Percentiles rank a stretch among this genome's conserved stretches.
phyloP scores from a whole-genome alignment of 1,140 invertebrate species.

The Asobara japonica region DNA sequence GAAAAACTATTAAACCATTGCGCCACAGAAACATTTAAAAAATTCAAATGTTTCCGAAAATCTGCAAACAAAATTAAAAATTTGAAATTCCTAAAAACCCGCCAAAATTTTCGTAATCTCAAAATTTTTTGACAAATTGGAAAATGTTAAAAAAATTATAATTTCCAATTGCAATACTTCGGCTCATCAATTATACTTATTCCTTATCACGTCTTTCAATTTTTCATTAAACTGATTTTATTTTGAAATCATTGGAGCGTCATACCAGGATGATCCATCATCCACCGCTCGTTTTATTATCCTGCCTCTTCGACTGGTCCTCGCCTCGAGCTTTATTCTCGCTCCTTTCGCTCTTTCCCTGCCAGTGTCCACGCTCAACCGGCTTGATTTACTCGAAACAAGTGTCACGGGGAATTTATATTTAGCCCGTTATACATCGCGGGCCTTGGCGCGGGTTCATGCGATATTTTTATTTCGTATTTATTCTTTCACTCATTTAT shows the following conservation, averaged over 20 bases:
- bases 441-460: constrained; percentile 2
- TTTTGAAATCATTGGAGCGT: neutral
- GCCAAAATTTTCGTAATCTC: too few relatives aligned
- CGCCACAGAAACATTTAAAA: too few relatives aligned
- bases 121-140: neutral
- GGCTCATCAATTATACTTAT: neutral
- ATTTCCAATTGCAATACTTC: neutral
- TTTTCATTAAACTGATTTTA: neutral
- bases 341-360: neutral
- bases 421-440: constrained; percentile 37
- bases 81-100: too few relatives aligned
- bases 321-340: constrained; percentile 24
- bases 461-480: neutral
- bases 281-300: constrained; percentile 27
- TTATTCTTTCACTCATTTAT: neutral
- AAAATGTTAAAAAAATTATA: neutral
- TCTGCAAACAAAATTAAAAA: too few relatives aligned
- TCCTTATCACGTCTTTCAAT: neutral
- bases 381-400: constrained; percentile 61
- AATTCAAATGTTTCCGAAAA: too few relatives aligned
- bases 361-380: constrained; percentile 31
- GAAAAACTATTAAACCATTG: too few relatives aligned
- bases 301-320: constrained; percentile 20
- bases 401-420: constrained; percentile 55
- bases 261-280: constrained; percentile 26